Conservation (phyloP, 1,140 invertebrate species). For the Philopotamus ludificatus region DNA sequence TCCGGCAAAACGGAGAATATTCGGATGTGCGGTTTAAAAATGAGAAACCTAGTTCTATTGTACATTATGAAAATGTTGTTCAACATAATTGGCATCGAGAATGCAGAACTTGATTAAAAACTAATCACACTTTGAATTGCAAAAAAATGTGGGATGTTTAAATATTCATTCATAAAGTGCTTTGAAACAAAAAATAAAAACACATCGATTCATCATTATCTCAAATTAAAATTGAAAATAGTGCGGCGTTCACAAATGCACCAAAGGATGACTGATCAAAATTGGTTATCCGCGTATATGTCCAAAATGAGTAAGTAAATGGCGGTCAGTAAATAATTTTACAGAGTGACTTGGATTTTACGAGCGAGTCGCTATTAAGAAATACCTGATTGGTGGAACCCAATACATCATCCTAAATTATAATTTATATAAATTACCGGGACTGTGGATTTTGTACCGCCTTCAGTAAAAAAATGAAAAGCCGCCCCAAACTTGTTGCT, state of each 20-base stretch:
- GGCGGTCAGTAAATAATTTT: constrained; percentile 24
- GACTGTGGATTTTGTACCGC: too few relatives aligned
- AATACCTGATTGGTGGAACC: background rate
- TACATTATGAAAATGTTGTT: background rate
- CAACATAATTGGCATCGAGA: background rate
- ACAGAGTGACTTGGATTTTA: constrained; percentile 27
- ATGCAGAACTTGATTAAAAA: too few relatives aligned
- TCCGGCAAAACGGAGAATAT: too few relatives aligned
- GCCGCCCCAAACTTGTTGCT: too few relatives aligned
- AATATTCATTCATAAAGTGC: background rate
- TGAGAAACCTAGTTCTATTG: background rate
- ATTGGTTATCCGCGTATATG: constrained; percentile 21
- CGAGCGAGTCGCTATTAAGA: constrained; percentile 9
- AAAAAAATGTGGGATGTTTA: background rate
- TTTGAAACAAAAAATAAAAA: background rate
- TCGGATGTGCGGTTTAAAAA: too few relatives aligned
- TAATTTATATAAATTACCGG: background rate
- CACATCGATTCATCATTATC: background rate
- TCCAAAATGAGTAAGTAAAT: constrained; percentile 26
- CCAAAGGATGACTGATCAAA: constrained; percentile 27
- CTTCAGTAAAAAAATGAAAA: too few relatives aligned
- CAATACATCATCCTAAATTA: background rate
- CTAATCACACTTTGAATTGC: too few relatives aligned
- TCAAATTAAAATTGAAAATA: constrained; percentile 11
- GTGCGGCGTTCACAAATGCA: constrained; percentile 1